Evolutionary conservation across 2,888 invertebrate genomes (phyloP).

Genomic region (Petrolisthes manimaculis): DNA sequence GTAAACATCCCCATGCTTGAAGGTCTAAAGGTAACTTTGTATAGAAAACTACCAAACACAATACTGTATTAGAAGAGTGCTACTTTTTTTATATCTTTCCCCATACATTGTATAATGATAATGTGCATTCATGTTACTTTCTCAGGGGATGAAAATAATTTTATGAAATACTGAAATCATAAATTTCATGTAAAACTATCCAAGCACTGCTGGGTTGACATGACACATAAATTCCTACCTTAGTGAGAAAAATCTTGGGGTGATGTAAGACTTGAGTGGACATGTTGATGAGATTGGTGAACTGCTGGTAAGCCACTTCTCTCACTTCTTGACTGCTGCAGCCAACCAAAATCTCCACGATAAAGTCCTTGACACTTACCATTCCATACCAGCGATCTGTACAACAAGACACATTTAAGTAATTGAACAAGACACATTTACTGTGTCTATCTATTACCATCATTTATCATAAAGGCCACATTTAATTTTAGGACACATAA

Average conservation of each 20-base stretch:
- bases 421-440: not conserved
- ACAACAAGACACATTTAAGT: slow-evolving; percentile 14
- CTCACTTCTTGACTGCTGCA: slow-evolving; percentile 70
- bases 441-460: not conserved
- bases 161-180: not conserved
- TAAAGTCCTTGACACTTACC: slow-evolving; percentile 71
- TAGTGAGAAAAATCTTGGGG: slow-evolving; percentile 64
- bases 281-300: slow-evolving; percentile 69
- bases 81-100: no score
- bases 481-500: not conserved
- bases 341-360: slow-evolving; percentile 72
- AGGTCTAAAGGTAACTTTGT: not conserved
- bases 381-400: slow-evolving; percentile 70
- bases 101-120: no score
- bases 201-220: no score
- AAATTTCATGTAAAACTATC: not conserved
- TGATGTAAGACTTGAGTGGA: slow-evolving; percentile 66
- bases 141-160: no score
- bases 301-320: slow-evolving; percentile 70
- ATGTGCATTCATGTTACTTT: no score
- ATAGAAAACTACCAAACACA: not conserved
- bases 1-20: not conserved
- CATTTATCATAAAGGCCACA: no score
- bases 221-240: slow-evolving; percentile 42
- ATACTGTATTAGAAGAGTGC: not conserved